Evolutionary conservation across 2,113 vertebrate species (phyloP).

Genomic region (Ptychochromis oligacanthus): DNA sequence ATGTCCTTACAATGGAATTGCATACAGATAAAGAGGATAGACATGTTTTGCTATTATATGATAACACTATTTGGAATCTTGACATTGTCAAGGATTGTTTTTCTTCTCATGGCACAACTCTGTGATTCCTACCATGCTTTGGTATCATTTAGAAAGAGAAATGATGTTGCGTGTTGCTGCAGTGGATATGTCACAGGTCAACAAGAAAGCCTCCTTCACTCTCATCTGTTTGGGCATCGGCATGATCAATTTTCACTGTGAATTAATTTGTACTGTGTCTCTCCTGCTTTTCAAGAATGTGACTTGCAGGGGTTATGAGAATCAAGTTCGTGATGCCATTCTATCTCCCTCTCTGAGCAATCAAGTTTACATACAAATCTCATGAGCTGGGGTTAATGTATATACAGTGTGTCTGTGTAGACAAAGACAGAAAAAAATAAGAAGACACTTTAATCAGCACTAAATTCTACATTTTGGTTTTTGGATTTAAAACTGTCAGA

Average conservation of each 20-base stretch:
- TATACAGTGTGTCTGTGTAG: neutral
- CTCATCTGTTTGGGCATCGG: slow-evolving; percentile 7
- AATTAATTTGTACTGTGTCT: slow-evolving; percentile 41
- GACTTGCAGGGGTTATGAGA: slow-evolving; percentile 43
- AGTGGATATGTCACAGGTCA: slow-evolving; percentile 34
- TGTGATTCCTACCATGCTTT: neutral
- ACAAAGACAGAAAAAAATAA: neutral
- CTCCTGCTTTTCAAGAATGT: slow-evolving; percentile 45
- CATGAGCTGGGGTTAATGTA: neutral
- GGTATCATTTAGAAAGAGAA: neutral
- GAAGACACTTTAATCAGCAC: no score
- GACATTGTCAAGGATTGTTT: neutral
- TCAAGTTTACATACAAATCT: slow-evolving; percentile 60
- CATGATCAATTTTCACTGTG: slow-evolving; percentile 45
- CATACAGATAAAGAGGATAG: neutral
- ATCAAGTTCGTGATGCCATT: slow-evolving; percentile 32
- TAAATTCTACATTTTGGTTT: no score
- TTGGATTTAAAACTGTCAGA: no score
- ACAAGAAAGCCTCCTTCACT: slow-evolving; percentile 3
- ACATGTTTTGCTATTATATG: neutral
- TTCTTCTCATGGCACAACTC: neutral
- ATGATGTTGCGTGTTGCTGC: neutral
- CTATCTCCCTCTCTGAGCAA: slow-evolving; percentile 30
- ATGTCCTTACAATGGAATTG: neutral
- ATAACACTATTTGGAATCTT: neutral